Conservation (phyloP, 2,797 vertebrate genomes). For the Xiphophorus birchmanni region DNA sequence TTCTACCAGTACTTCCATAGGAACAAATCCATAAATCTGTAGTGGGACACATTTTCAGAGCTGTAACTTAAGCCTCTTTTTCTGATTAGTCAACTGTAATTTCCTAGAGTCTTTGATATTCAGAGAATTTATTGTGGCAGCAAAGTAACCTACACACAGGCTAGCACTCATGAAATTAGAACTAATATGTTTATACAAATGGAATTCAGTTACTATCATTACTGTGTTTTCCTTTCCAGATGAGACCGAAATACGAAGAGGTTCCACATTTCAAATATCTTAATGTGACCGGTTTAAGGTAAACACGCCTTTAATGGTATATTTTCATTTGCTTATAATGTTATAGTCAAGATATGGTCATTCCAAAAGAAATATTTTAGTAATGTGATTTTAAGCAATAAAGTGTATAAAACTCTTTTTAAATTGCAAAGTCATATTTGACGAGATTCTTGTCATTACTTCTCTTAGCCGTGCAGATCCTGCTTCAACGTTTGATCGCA, state of each 20-base stretch:
- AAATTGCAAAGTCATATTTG: neutral
- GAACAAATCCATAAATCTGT: neutral
- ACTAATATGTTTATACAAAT: neutral
- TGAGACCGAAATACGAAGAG: neutral
- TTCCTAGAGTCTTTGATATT: neutral
- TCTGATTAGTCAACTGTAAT: neutral
- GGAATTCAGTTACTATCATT: neutral
- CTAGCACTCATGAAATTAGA: neutral
- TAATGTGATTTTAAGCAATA: neutral
- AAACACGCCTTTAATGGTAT: neutral
- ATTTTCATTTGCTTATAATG: neutral
- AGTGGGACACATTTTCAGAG: neutral
- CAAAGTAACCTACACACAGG: neutral
- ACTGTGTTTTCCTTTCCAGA: conserved; percentile 40
- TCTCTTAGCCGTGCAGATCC: neutral
- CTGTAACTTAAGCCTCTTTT: neutral
- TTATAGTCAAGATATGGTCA: neutral
- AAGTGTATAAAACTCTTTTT: neutral
- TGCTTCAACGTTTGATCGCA: neutral
- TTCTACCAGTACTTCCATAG: neutral
- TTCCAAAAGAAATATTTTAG: neutral
- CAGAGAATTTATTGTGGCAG: neutral
- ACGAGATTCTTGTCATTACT: neutral
- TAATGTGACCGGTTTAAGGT: conserved; percentile 39
- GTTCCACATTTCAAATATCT: conserved; percentile 10